These are phyloP conservation scores for Palythoa caribaeorum DNA, from an alignment of 92 coral and sea anemone genomes.

Conservation along the genomic window DNA sequence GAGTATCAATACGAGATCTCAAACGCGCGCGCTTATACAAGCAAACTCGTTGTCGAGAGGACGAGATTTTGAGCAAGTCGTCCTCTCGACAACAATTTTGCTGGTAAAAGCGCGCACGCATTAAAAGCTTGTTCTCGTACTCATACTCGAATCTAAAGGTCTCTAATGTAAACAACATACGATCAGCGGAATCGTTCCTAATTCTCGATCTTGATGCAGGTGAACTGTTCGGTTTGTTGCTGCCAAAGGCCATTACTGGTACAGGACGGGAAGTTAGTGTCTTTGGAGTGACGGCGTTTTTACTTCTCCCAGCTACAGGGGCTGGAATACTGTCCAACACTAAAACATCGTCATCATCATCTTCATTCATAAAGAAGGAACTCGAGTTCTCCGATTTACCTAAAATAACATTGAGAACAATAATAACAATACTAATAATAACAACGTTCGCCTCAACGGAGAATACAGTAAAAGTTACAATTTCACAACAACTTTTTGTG, in stretches of 20 bases:
- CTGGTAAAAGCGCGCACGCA: too few species aligned
- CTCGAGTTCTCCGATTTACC: not conserved
- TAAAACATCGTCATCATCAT: constrained; percentile 69
- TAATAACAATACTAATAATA: too few species aligned
- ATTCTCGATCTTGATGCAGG: constrained; percentile 24
- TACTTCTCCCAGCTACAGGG: not conserved
- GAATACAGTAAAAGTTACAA: too few species aligned
- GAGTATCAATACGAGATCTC: not conserved
- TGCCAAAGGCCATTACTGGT: not conserved
- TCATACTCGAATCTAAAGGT: not conserved
- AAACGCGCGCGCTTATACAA: too few species aligned
- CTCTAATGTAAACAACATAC: not conserved
- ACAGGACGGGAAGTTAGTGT: constrained; percentile 3
- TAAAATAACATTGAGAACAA: too few species aligned
- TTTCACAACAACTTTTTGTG: too few species aligned
- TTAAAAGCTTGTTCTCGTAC: too few species aligned
- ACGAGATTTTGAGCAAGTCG: too few species aligned
- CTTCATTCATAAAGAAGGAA: constrained; percentile 37
- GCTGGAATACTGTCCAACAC: constrained; percentile 36
- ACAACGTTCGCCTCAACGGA: too few species aligned
- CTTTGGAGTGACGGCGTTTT: not conserved
- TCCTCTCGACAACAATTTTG: too few species aligned
- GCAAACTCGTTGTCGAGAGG: too few species aligned
- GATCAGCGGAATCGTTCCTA: constrained; percentile 34
- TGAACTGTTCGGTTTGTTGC: not conserved